These are phyloP conservation scores for Anoura caudifer DNA, from an alignment of 2,113 vertebrate species.

Conservation along the genomic window DNA sequence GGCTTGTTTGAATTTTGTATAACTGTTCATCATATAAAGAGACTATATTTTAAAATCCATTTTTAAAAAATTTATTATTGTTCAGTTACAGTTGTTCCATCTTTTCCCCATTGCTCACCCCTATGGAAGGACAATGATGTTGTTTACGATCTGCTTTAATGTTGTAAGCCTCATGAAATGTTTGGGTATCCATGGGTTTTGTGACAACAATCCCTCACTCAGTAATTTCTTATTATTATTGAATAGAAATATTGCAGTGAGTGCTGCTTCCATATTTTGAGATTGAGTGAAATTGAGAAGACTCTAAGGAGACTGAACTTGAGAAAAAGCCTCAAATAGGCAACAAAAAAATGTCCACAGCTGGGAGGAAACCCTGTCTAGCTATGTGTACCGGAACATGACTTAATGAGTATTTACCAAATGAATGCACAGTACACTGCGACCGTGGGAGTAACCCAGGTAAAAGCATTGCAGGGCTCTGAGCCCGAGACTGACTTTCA, in stretches of 20 bases:
- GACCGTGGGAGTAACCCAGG: fast-evolving
- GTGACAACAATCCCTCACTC: not conserved
- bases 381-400: fast-evolving
- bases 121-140: not conserved
- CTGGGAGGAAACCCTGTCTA: not conserved
- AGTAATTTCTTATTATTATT: not conserved
- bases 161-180: not conserved
- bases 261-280: not conserved
- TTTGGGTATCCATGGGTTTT: not conserved
- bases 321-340: no score
- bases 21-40: not conserved
- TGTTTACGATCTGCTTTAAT: not conserved
- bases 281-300: not conserved
- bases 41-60: not conserved
- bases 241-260: not conserved
- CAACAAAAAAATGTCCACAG: no score
- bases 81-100: no score
- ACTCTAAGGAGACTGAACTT: not conserved
- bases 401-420: not conserved
- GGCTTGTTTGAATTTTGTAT: slow-evolving; percentile 32
- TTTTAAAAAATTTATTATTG: not conserved
- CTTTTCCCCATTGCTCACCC: not conserved
- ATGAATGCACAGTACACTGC: fast-evolving
- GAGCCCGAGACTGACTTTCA: not conserved
- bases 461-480: fast-evolving